These are phyloP conservation scores for Pao palembangensis DNA, from an alignment of 2,113 vertebrate genomes.

Conservation along the genomic window DNA sequence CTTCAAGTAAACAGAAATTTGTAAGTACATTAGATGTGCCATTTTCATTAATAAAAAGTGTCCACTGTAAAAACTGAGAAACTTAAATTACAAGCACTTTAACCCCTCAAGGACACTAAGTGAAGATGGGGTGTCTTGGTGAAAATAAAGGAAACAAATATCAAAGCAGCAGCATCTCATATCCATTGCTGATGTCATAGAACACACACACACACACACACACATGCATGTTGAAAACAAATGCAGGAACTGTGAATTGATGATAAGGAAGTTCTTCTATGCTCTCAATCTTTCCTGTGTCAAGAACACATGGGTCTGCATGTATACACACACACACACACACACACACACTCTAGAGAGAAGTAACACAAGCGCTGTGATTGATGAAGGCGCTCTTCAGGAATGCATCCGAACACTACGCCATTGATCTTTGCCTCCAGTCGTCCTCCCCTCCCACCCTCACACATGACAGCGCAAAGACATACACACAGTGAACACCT, in stretches of 20 bases:
- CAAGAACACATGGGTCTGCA: background rate
- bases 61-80: background rate
- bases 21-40: background rate
- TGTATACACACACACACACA: background rate
- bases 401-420: conserved; percentile 61
- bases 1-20: too few relatives aligned
- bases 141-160: background rate
- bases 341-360: conserved; percentile 1
- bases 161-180: conserved; percentile 1
- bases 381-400: conserved; percentile 68
- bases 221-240: conserved; percentile 19
- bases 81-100: background rate
- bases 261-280: conserved; percentile 55
- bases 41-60: background rate
- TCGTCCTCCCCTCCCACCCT: conserved; percentile 30
- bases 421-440: conserved; percentile 71
- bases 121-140: background rate
- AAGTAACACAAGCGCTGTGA: conserved; percentile 47
- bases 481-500: conserved; percentile 12
- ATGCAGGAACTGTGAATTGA: conserved; percentile 44
- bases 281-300: conserved; percentile 56
- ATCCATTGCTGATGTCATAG: conserved; percentile 9
- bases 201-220: conserved; percentile 10
- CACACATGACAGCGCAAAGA: conserved; percentile 17
- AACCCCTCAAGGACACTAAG: conserved; percentile 5